Evolutionary conservation across 1,140 invertebrate species (phyloP).

Genomic region (Stenopsyche tienmushanensis): DNA sequence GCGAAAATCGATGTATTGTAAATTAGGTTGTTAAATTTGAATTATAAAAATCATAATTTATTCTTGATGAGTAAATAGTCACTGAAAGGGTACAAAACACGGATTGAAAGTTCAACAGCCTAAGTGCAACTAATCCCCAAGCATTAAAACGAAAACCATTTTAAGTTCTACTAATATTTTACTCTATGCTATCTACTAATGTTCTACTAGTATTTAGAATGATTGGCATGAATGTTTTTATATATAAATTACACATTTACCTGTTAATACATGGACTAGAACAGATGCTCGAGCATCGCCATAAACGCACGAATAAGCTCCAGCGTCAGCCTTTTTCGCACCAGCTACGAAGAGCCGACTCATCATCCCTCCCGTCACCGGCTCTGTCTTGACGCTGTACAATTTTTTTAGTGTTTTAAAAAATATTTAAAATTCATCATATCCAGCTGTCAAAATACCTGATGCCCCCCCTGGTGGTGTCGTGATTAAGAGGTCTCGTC

Average conservation of each 20-base stretch:
- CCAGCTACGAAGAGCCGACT: conserved; percentile 31
- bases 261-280: conserved; percentile 57
- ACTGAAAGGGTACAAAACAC: no score
- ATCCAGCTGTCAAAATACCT: conserved; percentile 35
- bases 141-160: no score
- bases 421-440: not conserved
- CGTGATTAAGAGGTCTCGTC: conserved; percentile 36
- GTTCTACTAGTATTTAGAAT: no score
- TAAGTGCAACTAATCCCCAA: no score
- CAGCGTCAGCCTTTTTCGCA: conserved; percentile 45
- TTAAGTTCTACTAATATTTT: no score
- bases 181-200: no score
- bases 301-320: conserved; percentile 62
- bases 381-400: conserved; percentile 39
- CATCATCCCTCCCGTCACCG: conserved; percentile 15
- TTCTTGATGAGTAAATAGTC: no score
- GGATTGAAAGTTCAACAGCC: no score
- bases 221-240: no score
- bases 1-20: no score
- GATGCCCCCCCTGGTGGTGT: conserved; percentile 39
- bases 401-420: not conserved
- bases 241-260: conserved; percentile 40
- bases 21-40: no score
- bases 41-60: no score
- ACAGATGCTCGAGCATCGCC: conserved; percentile 60